phyloP scores from a whole-genome alignment of 37 sponge, comb jelly and placozoan species.

The Hexactinellida sp. region DNA sequence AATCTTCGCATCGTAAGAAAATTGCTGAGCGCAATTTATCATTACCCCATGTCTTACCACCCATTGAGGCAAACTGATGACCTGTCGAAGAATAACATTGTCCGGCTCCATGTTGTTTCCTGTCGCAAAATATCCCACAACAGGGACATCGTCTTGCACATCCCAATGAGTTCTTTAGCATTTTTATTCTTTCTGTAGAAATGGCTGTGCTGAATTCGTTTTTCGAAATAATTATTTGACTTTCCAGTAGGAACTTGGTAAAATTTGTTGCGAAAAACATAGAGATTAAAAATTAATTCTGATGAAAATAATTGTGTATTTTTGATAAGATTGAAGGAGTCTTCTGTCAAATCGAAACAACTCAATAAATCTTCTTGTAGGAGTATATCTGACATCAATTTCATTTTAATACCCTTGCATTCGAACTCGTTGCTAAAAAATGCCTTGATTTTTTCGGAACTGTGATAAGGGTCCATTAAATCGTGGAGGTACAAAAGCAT shows the following conservation, averaged over 20 bases:
- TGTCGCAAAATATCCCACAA: not conserved
- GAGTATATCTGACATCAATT: not conserved
- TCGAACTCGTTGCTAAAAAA: not conserved
- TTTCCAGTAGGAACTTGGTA: not conserved
- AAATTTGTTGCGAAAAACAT: not conserved
- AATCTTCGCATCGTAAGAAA: not conserved
- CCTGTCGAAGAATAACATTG: not conserved
- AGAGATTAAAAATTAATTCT: not conserved
- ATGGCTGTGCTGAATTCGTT: not conserved
- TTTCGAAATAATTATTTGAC: not conserved
- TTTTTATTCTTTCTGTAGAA: not conserved
- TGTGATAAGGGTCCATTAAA: not conserved
- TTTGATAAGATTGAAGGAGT: not conserved
- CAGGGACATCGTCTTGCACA: not conserved
- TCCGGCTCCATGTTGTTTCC: not conserved
- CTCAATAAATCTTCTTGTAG: not conserved
- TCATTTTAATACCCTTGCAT: not conserved
- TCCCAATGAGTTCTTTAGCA: not conserved
- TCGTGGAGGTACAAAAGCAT: not conserved
- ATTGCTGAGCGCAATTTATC: not conserved
- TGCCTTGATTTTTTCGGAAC: not conserved
- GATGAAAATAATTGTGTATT: not conserved
- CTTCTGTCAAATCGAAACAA: not conserved
- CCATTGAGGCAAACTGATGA: slow-evolving; percentile 3
- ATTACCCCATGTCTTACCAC: not conserved